Conservation (phyloP, 2,888 invertebrate species). For the Drosophila rubida region DNA sequence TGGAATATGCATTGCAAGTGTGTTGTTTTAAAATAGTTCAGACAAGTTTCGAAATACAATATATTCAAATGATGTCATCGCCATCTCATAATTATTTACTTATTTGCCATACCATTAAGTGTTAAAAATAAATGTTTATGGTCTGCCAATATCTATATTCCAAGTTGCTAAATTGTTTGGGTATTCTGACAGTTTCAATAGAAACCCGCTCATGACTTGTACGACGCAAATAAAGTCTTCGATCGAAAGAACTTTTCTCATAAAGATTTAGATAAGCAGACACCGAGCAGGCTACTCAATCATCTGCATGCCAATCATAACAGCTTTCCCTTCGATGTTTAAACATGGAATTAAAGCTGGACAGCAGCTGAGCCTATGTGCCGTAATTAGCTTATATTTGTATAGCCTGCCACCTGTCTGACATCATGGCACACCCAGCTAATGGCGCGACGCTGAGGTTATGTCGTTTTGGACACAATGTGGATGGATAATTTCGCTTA, state of each 20-base stretch:
- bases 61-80: not conserved
- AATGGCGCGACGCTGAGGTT: conserved; percentile 14
- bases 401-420: conserved; percentile 21
- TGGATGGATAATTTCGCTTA: conserved; percentile 69
- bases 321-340: not conserved
- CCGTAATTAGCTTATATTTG: not conserved
- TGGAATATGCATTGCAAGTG: too few relatives aligned
- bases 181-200: not conserved
- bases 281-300: not conserved
- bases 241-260: not conserved
- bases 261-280: not conserved
- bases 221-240: not conserved
- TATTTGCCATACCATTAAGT: not conserved
- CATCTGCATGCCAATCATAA: not conserved
- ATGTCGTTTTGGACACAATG: conserved; percentile 34
- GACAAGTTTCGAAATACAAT: too few relatives aligned
- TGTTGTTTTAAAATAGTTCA: too few relatives aligned
- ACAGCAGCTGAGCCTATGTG: not conserved
- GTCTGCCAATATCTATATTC: not conserved
- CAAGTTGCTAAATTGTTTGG: not conserved
- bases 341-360: not conserved
- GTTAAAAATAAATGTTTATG: not conserved
- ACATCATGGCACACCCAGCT: conserved; percentile 48
- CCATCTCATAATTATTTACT: not conserved
- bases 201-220: not conserved